Evolutionary conservation across 2,888 invertebrate genomes (phyloP), one percentile per base, ranked within the genome.

Genomic region (Mamestra brassicae): DNA sequence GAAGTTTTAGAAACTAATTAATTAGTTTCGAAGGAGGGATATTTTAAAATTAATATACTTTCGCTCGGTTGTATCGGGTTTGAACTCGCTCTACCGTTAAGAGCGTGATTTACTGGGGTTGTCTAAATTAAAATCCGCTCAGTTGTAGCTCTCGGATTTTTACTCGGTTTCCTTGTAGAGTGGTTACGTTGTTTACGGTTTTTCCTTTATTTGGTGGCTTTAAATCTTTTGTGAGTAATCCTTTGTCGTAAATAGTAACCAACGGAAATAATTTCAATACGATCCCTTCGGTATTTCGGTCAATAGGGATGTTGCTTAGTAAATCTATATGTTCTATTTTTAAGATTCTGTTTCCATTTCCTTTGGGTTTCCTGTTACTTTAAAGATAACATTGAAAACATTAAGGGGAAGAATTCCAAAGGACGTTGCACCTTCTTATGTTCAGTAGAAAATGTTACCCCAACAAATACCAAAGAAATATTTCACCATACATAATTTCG

Each of bases 1-100:
- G 72, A 89, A 93, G 90, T 92, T 91, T 90, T 86, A 81, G 88
- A 87, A 93, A 92, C 92, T 92, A 92, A 92, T 91, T 93, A 93
- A 93, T 91, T 92, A 92, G 91, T 92, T 92, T 85, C 74, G 85
- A 89, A 87, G 86, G 80, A 84, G 87, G 87, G 87, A 89, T 90
- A 90, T 89, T 91, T 88, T 87, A 88, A 91, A 90, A 91, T 91
- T 89, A 89, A 91, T 91, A 90, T 85, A 90, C 89, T 89, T 90
- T 89, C 80, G 76, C 86, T 85, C 62, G 83, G 78, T 76, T 89
- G 87, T 88, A 87, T 87, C 78, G 82, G 75, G 79, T 74, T 63
- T 60, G 69, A 87, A 85, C 85, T 86, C 84, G 71, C 75, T 86
- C 79, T 87, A 80, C 74, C 86, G 86, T 87, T 86, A 85, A 86